Percentiles rank a stretch among this genome's conserved stretches.
These are phyloP conservation scores for Pandemis corylana DNA, from an alignment of 2,888 invertebrate species.

Conservation along the genomic window DNA sequence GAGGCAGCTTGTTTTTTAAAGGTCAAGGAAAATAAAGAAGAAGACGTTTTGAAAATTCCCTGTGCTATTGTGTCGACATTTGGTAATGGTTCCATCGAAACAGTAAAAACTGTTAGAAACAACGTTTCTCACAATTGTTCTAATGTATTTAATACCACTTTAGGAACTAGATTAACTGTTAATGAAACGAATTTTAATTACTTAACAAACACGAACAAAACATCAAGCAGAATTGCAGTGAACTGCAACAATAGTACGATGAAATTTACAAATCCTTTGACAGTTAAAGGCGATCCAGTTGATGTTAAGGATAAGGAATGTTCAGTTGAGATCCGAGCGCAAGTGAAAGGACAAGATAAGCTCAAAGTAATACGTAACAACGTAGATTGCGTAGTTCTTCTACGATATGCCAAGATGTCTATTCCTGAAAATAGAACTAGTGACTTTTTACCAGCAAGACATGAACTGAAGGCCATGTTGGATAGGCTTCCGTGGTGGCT, in stretches of 20 bases:
- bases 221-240: neutral
- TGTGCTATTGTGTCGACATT: slow-evolving; percentile 47
- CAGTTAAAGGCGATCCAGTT: slow-evolving; percentile 35
- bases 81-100: slow-evolving; percentile 7
- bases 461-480: slow-evolving; percentile 40
- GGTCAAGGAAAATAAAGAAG: slow-evolving; percentile 29
- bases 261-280: slow-evolving; percentile 41
- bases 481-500: slow-evolving; percentile 45
- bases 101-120: neutral
- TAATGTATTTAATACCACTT: neutral
- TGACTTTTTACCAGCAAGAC: slow-evolving; percentile 35
- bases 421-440: slow-evolving; percentile 36
- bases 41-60: slow-evolving; percentile 41
- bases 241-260: slow-evolving; percentile 16
- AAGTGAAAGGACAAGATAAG: slow-evolving; percentile 11
- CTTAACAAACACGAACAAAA: neutral
- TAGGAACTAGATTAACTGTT: neutral
- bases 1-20: slow-evolving; percentile 27
- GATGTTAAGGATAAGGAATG: slow-evolving; percentile 40
- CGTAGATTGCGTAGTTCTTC: slow-evolving; percentile 39
- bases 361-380: slow-evolving; percentile 22
- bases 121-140: slow-evolving; percentile 23
- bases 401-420: slow-evolving; percentile 40
- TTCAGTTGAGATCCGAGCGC: slow-evolving; percentile 41
- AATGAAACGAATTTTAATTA: slow-evolving; percentile 12